Conservation (phyloP, 2,113 vertebrate genomes). For the Sprattus sprattus region DNA sequence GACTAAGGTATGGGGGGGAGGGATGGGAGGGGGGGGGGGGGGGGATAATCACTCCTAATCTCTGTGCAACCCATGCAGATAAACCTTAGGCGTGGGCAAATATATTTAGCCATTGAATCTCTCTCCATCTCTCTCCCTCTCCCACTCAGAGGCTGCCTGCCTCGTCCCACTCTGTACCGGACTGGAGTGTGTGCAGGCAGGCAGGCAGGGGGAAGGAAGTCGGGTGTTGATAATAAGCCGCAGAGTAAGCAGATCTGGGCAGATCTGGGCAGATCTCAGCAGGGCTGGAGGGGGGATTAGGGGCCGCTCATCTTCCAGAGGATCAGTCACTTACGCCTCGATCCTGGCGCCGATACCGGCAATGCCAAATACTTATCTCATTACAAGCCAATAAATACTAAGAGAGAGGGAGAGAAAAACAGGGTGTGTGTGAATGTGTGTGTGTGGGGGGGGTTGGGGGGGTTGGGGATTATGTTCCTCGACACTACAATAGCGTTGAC, state of each 20-base stretch:
- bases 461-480: neutral
- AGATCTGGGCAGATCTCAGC: conserved; percentile 59
- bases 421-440: neutral
- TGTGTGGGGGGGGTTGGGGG: neutral
- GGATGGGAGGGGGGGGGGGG: conserved; percentile 38
- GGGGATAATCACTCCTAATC: conserved; percentile 67
- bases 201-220: neutral
- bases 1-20: conserved; percentile 24
- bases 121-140: conserved; percentile 24
- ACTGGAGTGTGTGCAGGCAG: too few relatives aligned
- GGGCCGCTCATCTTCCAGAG: conserved; percentile 74
- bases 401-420: neutral
- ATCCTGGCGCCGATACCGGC: conserved; percentile 81
- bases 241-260: conserved; percentile 53
- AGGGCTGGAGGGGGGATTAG: conserved; percentile 80
- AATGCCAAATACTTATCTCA: conserved; percentile 82
- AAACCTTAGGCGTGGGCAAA: conserved; percentile 46
- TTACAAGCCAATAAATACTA: conserved; percentile 85
- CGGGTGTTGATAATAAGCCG: neutral
- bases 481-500: neutral
- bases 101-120: conserved; percentile 62
- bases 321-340: conserved; percentile 72
- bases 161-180: neutral
- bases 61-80: conserved; percentile 59
- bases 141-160: neutral